Evolutionary conservation across 2,797 vertebrate species (phyloP), one percentile per base, ranked within the genome.

Genomic region (Lateolabrax maculatus): DNA sequence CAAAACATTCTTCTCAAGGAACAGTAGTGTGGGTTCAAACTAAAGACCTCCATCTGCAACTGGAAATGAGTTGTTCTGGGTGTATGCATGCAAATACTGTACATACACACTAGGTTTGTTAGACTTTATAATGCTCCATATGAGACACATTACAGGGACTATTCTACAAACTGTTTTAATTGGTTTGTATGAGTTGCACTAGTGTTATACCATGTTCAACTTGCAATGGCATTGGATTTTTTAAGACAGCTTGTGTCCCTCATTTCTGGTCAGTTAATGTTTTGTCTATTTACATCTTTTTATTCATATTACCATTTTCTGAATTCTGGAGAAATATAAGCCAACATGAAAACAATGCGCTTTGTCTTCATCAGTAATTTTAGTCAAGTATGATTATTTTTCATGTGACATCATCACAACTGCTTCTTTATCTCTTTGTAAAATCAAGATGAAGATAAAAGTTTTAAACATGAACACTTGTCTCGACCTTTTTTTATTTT

Each of bases 371-470:
- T 75, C 21, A 68, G n/a, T 81, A 19, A 58, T 62, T 85, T 70
- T 66, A 79, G 53, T 80, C 58, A 10, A 72, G 44, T 80, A 60
- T 71, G 55, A 72, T 65, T 75, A 53, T 77, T 77, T 84, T 85
- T 58, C 52, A 74, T 83, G 80, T 83, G 51, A 74, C 72, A 73
- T 72, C 21, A 57, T 72, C 31, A 65, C 12, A 4, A 73, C 18
- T 34, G 37, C 46, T 73, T 48, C 9, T 75, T 80, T 53, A 0
- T 44, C 56, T 72, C 81, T 86, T 85, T 89, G 67, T 86, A 84
- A n/a, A 84, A 89, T 90, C 64, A 80, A 58, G 71, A 85, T 76
- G 56, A 81, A 89, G 46, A 86, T 84, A 79, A 77, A 84, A 31
- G 9, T 73, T 69, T 79, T 39, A 62, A 87, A 77, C 66, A 37